phyloP scores from a whole-genome alignment of 2,888 invertebrate species.

The Ametastegia equiseti region DNA sequence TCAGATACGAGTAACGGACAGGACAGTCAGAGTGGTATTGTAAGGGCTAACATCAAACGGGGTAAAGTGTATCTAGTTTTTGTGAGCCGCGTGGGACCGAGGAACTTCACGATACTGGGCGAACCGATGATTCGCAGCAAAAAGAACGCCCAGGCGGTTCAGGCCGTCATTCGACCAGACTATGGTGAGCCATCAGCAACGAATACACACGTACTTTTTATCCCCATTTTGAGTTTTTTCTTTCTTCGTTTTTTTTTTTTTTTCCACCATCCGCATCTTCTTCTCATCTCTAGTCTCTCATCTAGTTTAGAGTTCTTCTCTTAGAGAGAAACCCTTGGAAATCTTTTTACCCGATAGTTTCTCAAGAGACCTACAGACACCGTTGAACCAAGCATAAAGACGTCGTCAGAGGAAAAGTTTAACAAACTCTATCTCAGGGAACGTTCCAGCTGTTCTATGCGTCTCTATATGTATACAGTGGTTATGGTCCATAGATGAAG shows the following conservation, averaged over 20 bases:
- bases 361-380: too few relatives aligned
- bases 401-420: not conserved
- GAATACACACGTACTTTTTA: not conserved
- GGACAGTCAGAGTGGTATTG: conserved; percentile 70
- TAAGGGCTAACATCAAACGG: conserved; percentile 79
- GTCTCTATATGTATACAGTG: too few relatives aligned
- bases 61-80: conserved; percentile 81
- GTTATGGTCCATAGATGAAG: too few relatives aligned
- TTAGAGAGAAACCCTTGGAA: too few relatives aligned
- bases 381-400: too few relatives aligned
- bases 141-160: conserved; percentile 74
- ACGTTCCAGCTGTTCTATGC: too few relatives aligned
- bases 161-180: conserved; percentile 74
- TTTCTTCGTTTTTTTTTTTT: not conserved
- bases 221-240: not conserved
- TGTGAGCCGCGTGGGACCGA: conserved; percentile 79
- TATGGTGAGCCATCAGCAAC: conserved; percentile 67
- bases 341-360: too few relatives aligned
- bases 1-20: conserved; percentile 61
- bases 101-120: conserved; percentile 79
- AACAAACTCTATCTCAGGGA: too few relatives aligned
- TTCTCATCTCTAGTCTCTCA: not conserved
- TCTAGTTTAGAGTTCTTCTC: not conserved
- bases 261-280: not conserved
- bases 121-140: conserved; percentile 77